These are phyloP conservation scores for Scortum barcoo DNA, from an alignment of 2,113 vertebrate genomes.

Conservation along the genomic window DNA sequence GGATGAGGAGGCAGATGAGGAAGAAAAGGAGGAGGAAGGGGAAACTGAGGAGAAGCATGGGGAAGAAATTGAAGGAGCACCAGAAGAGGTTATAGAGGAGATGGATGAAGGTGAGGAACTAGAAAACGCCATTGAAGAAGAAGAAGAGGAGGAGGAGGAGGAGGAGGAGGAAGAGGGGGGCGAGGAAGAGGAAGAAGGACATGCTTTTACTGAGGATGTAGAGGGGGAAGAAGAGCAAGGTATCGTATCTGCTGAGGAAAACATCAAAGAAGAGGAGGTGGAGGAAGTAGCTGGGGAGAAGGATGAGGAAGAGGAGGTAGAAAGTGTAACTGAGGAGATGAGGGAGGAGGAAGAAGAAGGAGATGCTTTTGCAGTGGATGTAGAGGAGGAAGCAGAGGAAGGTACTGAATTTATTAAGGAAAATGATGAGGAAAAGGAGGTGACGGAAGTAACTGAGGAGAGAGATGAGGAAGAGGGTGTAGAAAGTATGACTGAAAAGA, in stretches of 20 bases:
- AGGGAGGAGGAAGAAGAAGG: background rate
- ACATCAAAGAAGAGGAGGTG: background rate
- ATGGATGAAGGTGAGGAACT: background rate
- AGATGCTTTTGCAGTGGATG: background rate
- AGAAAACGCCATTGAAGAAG: background rate
- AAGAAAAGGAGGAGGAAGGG: background rate
- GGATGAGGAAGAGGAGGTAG: background rate
- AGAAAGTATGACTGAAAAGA: background rate
- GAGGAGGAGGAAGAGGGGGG: background rate
- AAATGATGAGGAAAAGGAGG: background rate
- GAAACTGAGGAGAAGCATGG: background rate
- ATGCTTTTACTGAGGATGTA: background rate
- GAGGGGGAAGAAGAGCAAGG: background rate
- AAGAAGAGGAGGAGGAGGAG: background rate
- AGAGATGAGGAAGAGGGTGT: background rate
- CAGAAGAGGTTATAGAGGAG: background rate
- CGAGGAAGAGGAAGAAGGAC: background rate
- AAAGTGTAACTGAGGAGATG: background rate
- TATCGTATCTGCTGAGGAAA: background rate
- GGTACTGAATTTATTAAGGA: background rate
- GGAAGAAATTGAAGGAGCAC: slow-evolving; percentile 16
- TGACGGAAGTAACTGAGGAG: background rate
- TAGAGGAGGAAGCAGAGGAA: background rate
- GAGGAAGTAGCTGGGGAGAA: background rate
- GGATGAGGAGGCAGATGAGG: background rate